A percentile compares a stretch with the other conserved stretches of the same genome.
Conservation (phyloP, 2,797 vertebrate species). For the Tokudaia tokunoshimensis region DNA sequence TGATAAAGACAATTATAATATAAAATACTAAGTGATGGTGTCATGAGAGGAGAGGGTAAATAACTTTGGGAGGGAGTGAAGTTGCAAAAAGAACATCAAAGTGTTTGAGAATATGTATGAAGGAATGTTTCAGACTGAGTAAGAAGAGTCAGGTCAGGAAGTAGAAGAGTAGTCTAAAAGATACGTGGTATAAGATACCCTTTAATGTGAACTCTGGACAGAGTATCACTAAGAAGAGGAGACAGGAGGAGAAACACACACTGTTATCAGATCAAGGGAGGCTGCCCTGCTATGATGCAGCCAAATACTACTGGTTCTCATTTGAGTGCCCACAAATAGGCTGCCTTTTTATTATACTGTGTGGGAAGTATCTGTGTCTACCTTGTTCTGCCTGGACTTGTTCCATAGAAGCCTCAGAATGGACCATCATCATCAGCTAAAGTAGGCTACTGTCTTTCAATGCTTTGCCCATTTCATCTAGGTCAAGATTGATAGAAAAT, state of each 20-base stretch:
- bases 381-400: background rate
- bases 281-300: no score
- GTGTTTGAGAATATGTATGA: background rate
- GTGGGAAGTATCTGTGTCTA: background rate
- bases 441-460: background rate
- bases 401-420: background rate
- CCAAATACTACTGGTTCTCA: background rate
- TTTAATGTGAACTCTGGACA: background rate
- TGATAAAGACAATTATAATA: background rate
- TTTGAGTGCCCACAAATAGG: background rate
- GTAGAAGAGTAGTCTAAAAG: background rate
- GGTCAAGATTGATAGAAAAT: background rate
- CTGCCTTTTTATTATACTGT: background rate
- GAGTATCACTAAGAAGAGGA: background rate
- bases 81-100: background rate
- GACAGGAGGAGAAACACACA: rapidly evolving
- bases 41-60: background rate
- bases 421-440: background rate
- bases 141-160: background rate
- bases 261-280: background rate
- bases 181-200: rapidly evolving
- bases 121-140: background rate
- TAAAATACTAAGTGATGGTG: background rate
- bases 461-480: background rate
- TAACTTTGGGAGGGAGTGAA: background rate